phyloP scores from a whole-genome alignment of 2,888 invertebrate genomes.

The Oligia fasciuncula region DNA sequence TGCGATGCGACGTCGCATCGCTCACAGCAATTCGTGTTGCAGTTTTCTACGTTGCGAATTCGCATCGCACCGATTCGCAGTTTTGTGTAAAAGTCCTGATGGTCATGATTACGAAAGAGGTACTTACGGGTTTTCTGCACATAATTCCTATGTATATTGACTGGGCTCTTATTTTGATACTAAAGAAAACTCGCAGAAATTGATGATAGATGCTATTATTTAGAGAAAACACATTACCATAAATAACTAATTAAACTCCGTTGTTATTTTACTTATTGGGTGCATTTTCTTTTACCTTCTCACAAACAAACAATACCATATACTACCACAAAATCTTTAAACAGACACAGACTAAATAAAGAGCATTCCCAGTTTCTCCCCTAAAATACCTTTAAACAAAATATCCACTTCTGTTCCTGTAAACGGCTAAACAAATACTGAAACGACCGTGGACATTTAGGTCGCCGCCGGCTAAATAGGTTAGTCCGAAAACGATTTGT shows the following conservation, averaged over 20 bases:
- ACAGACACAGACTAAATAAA: background rate
- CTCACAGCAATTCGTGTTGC: too few relatives aligned
- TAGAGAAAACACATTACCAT: background rate
- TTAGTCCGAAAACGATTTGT: constrained; percentile 64
- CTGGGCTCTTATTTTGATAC: too few relatives aligned
- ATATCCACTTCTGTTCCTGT: constrained; percentile 21
- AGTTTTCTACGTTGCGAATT: too few relatives aligned
- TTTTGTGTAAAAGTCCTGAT: background rate
- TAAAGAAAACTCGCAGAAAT: background rate
- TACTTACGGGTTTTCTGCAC: background rate
- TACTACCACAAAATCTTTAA: background rate
- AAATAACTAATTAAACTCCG: background rate
- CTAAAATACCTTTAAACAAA: constrained; percentile 17
- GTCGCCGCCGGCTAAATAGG: constrained; percentile 37
- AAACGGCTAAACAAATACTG: constrained; percentile 42
- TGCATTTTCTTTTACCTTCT: background rate
- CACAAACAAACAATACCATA: background rate
- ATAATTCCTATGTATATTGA: background rate
- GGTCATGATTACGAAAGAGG: background rate
- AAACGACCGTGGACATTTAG: constrained; percentile 25
- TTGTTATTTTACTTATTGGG: background rate
- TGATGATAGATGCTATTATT: background rate
- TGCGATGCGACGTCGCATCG: too few relatives aligned
- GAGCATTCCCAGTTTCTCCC: constrained; percentile 4
- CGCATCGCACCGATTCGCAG: too few relatives aligned